Conservation (phyloP, 2,888 invertebrate species). For the Lepeophtheirus nordmannii region DNA sequence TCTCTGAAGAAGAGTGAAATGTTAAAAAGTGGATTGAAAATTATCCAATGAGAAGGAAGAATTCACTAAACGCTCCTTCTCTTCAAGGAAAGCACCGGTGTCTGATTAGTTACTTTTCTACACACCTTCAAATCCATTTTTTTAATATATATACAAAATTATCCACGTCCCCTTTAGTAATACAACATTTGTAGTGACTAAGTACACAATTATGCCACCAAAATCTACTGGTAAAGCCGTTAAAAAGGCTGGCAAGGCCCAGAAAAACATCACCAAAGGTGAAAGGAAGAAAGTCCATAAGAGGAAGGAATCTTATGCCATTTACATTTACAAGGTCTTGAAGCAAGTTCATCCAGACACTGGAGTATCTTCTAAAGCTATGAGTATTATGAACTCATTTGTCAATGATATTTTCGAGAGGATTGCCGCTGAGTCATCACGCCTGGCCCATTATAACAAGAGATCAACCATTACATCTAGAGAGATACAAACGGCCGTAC, state of each 20-base stretch:
- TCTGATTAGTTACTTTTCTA: too few species aligned
- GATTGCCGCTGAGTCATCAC: slow-evolving; percentile 35
- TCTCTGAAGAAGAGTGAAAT: too few species aligned
- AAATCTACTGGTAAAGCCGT: slow-evolving; percentile 30
- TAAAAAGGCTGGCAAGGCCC: slow-evolving; percentile 32
- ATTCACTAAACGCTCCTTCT: too few species aligned
- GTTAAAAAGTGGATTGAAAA: too few species aligned
- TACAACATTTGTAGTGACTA: too few species aligned
- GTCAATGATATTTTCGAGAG: slow-evolving; percentile 41
- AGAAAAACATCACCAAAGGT: slow-evolving; percentile 31
- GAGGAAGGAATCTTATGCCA: slow-evolving; percentile 31
- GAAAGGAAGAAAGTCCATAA: slow-evolving; percentile 31
- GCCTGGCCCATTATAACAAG: slow-evolving; percentile 38
- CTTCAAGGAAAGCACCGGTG: too few species aligned
- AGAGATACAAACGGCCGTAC: slow-evolving; percentile 35
- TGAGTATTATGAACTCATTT: slow-evolving; percentile 40
- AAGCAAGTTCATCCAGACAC: slow-evolving; percentile 35
- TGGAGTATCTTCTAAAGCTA: slow-evolving; percentile 35
- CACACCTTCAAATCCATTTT: too few species aligned
- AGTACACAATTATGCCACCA: slow-evolving; percentile 28
- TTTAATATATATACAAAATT: too few species aligned
- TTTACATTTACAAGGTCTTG: slow-evolving; percentile 36
- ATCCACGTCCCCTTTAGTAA: too few species aligned
- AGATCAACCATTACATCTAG: slow-evolving; percentile 38
- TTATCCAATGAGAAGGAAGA: too few species aligned